Percentiles rank a stretch among this genome's conserved stretches.
Evolutionary conservation across 2,888 invertebrate genomes (phyloP).

Genomic region (Drepana falcataria): DNA sequence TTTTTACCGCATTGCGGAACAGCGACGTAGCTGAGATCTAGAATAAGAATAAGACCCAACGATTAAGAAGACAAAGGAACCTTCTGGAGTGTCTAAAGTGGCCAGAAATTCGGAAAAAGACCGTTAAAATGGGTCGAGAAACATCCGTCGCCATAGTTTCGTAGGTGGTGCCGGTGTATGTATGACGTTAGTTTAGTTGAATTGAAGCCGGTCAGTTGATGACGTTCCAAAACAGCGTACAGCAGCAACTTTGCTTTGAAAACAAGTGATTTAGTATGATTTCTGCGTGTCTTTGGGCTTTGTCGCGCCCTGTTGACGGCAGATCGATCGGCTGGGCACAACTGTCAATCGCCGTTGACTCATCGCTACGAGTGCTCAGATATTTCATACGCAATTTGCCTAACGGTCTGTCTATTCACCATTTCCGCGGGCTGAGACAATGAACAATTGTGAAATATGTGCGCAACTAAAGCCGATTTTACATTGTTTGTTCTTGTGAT

Average conservation of each 20-base stretch:
- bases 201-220: slow-evolving; percentile 41
- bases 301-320: slow-evolving; percentile 54
- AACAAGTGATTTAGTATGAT: slow-evolving; percentile 43
- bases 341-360: slow-evolving; percentile 74
- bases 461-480: slow-evolving; percentile 6
- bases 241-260: slow-evolving; percentile 20
- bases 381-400: slow-evolving; percentile 61
- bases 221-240: slow-evolving; percentile 45
- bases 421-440: slow-evolving; percentile 18
- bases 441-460: slow-evolving; percentile 27
- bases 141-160: slow-evolving; percentile 65
- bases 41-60: slow-evolving; percentile 25
- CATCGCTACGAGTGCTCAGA: slow-evolving; percentile 53
- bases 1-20: slow-evolving; percentile 79
- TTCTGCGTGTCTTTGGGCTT: slow-evolving; percentile 23
- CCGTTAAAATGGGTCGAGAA: slow-evolving; percentile 47
- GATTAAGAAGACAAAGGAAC: slow-evolving; percentile 18
- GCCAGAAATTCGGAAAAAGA: slow-evolving; percentile 24
- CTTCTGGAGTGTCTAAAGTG: slow-evolving; percentile 22
- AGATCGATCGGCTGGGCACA: slow-evolving; percentile 75
- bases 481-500: slow-evolving; percentile 21
- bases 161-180: slow-evolving; percentile 60
- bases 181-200: slow-evolving; percentile 51
- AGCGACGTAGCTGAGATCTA: slow-evolving; percentile 37
- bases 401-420: slow-evolving; percentile 31